phyloP scores from a whole-genome alignment of 2,113 vertebrate species.

The Athene noctua region DNA sequence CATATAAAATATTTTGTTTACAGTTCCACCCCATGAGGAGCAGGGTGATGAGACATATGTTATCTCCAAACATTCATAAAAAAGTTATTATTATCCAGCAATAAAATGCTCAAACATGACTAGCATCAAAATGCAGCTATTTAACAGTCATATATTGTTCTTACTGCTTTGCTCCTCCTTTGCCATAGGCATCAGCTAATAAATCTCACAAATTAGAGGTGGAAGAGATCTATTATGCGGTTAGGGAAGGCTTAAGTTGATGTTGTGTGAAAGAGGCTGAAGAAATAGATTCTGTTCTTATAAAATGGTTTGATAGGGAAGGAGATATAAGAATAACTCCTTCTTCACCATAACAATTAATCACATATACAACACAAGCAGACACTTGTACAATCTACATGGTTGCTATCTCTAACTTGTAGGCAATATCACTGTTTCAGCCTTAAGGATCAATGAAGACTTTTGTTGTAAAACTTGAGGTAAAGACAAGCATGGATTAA shows the following conservation, averaged over 20 bases:
- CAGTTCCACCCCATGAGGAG: neutral
- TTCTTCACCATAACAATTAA: neutral
- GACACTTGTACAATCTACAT: neutral
- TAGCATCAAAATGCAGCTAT: neutral
- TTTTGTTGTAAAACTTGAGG: neutral
- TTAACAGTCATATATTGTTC: neutral
- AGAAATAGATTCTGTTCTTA: neutral
- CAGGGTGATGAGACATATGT: slow-evolving; percentile 2
- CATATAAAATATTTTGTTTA: slow-evolving; percentile 51
- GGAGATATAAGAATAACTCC: neutral
- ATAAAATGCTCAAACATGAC: slow-evolving; percentile 15
- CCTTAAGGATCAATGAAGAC: neutral
- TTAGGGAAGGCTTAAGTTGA: neutral
- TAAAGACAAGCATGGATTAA: neutral
- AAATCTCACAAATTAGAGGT: slow-evolving; percentile 1
- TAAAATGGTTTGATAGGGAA: neutral
- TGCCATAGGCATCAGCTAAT: neutral
- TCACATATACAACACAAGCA: neutral
- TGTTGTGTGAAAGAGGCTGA: neutral
- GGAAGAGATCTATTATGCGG: neutral
- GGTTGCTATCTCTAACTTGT: neutral
- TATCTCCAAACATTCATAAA: slow-evolving; percentile 44
- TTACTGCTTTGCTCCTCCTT: neutral
- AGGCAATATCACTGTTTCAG: neutral
- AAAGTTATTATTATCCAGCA: slow-evolving; percentile 24